Percentiles rank a stretch among this genome's conserved stretches.
These are phyloP conservation scores for Notoglanidium macrostoma DNA, from an alignment of 2,797 vertebrate species.

Conservation along the genomic window DNA sequence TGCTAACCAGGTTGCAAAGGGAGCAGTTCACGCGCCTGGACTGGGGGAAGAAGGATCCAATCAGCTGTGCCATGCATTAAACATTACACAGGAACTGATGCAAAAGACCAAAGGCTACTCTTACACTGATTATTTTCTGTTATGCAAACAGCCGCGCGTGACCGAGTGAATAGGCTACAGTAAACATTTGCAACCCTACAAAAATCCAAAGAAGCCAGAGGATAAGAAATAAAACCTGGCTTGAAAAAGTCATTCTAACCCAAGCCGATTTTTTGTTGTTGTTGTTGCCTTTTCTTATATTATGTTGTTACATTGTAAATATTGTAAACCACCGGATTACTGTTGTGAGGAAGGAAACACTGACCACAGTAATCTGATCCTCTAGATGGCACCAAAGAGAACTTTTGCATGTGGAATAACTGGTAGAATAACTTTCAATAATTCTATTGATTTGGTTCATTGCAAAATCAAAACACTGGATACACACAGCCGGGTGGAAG, in stretches of 20 bases:
- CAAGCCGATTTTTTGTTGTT: slow-evolving; percentile 57
- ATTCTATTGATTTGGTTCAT: neutral
- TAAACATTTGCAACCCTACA: neutral
- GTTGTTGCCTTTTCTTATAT: slow-evolving; percentile 42
- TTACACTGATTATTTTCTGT: slow-evolving; percentile 4
- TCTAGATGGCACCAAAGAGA: slow-evolving; percentile 75
- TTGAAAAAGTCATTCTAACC: slow-evolving; percentile 73
- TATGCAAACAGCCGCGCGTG: slow-evolving; percentile 5
- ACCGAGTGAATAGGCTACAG: neutral
- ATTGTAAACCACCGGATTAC: slow-evolving; percentile 11
- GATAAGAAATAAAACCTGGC: slow-evolving; percentile 65
- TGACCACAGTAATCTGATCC: slow-evolving; percentile 45
- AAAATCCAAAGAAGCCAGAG: neutral
- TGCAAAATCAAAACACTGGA: neutral
- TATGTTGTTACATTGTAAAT: slow-evolving; percentile 40
- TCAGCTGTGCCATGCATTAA: slow-evolving; percentile 10
- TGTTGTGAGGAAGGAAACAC: neutral
- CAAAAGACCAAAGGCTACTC: slow-evolving; percentile 24
- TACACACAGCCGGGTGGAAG: neutral
- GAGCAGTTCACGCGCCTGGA: neutral
- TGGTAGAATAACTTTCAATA: neutral
- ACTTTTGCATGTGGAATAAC: slow-evolving; percentile 19
- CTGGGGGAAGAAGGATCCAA: neutral
- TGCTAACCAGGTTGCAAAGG: slow-evolving; percentile 29
- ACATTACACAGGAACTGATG: slow-evolving; percentile 19